phyloP scores from a whole-genome alignment of 2,888 invertebrate genomes.

The Polymixis lichenea region DNA sequence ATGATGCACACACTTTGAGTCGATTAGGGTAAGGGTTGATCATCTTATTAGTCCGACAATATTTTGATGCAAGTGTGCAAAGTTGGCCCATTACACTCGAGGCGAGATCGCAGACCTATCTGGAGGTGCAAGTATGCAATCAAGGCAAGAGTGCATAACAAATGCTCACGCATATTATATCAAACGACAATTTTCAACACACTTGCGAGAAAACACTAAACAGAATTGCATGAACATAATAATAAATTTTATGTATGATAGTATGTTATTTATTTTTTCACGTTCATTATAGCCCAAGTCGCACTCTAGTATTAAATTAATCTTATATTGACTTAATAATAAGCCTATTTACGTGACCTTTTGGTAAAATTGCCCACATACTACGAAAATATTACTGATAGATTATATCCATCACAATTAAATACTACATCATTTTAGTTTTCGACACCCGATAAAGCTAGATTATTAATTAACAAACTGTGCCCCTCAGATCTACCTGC shows the following conservation, averaged over 20 bases:
- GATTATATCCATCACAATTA: neutral
- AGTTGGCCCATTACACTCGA: neutral
- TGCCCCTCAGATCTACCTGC: neutral
- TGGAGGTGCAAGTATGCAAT: too few relatives aligned
- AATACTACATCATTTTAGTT: constrained; percentile 1
- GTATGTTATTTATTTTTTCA: neutral
- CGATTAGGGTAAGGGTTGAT: too few relatives aligned
- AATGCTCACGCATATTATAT: neutral
- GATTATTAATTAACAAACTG: neutral
- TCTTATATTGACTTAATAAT: neutral
- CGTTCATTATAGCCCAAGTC: too few relatives aligned
- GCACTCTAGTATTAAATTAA: constrained; percentile 1
- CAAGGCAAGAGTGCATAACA: neutral
- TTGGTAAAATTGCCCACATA: neutral
- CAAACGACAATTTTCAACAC: neutral
- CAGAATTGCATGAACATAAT: neutral
- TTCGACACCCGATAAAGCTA: too few relatives aligned
- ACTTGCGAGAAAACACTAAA: too few relatives aligned
- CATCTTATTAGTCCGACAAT: neutral
- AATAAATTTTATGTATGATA: neutral
- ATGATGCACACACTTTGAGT: too few relatives aligned
- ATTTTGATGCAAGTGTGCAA: neutral
- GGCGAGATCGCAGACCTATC: too few relatives aligned
- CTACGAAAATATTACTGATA: neutral
- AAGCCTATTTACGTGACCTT: neutral